Evolutionary conservation across 1,140 invertebrate genomes (phyloP), one percentile per base, ranked within the genome.

Genomic region (Aphidius gifuensis): DNA sequence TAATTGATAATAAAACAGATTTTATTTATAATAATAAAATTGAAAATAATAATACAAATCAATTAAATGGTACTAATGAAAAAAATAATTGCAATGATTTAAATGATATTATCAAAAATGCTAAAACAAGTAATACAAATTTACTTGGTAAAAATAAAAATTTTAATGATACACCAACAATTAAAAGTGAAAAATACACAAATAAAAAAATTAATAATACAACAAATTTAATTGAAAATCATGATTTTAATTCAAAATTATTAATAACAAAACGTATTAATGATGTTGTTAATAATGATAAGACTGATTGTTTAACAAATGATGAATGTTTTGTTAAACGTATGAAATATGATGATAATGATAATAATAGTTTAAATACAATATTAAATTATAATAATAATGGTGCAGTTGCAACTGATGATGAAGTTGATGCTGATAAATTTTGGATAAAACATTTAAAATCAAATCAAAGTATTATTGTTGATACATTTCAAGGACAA

Each of bases 401-500:
- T 64, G 74, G 74, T 8, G 73, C 76, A 11, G 57, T 79, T 5
- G 71, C 74, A 4, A 62, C 65, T 2, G 73, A 79, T 44, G 78
- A 82, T 49, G 83, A 85, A 43, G 69, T 77, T 5, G 81, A 82
- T 63, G 86, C 85, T 2, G 84, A 87, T 48, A 82, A 83, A 62
- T 84, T 86, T 45, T 89, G 88, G 88, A 78, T 83, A 11, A 84
- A 84, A 62, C 87, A 89, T 68, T 71, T 88, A 9, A 69, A 74
- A 40, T 75, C 78, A 9, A 88, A 88, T 71, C 79, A 84, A 60
- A 88, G 86, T 68, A 79, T 89, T 44, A 84, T 90, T 53, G 86
- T 88, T n/a, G 84, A 86, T 67, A 87, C 87, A 39, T 89, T 89
- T 74, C 87, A 90, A 74, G 88, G 88, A 61, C 87, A 90, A 67